Percentiles rank a stretch among this genome's conserved stretches.
Evolutionary conservation across 2,888 invertebrate species (phyloP).

Genomic region (Elysia crispata): DNA sequence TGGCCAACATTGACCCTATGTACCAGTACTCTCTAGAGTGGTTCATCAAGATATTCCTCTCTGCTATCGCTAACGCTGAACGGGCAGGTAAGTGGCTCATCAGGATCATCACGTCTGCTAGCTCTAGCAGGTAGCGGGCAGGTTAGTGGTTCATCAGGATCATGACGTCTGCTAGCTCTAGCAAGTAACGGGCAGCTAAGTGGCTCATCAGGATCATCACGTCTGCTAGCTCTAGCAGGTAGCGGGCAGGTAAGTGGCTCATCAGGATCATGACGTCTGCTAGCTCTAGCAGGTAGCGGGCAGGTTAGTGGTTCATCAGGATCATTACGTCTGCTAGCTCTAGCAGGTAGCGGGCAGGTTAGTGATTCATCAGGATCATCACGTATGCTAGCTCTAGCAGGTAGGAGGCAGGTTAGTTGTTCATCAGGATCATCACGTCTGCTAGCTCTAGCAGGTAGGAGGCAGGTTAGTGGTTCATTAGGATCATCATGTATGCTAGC

Average conservation of each 20-base stretch:
- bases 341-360: constrained; percentile 79
- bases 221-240: constrained; percentile 76
- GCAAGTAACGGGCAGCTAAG: constrained; percentile 79
- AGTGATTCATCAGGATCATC: constrained; percentile 78
- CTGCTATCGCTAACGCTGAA: constrained; percentile 76
- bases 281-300: too few species aligned
- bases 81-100: constrained; percentile 67
- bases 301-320: too few species aligned
- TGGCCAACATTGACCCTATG: constrained; percentile 79
- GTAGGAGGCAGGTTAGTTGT: constrained; percentile 70
- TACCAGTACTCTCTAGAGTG: constrained; percentile 79
- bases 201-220: constrained; percentile 78
- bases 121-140: too few species aligned
- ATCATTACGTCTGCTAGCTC: constrained; percentile 78
- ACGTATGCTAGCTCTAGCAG: constrained; percentile 76
- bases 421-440: too few species aligned
- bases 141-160: too few species aligned
- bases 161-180: constrained; percentile 78
- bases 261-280: too few species aligned
- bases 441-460: too few species aligned
- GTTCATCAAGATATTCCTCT: constrained; percentile 77
- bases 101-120: too few species aligned
- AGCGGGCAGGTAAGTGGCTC: constrained; percentile 69
- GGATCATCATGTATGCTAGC: constrained; percentile 77
- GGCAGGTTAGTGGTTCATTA: too few species aligned